Percentiles rank a stretch among this genome's conserved stretches.
phyloP scores from a whole-genome alignment of 2,888 invertebrate species.

The Diloba caeruleocephala region DNA sequence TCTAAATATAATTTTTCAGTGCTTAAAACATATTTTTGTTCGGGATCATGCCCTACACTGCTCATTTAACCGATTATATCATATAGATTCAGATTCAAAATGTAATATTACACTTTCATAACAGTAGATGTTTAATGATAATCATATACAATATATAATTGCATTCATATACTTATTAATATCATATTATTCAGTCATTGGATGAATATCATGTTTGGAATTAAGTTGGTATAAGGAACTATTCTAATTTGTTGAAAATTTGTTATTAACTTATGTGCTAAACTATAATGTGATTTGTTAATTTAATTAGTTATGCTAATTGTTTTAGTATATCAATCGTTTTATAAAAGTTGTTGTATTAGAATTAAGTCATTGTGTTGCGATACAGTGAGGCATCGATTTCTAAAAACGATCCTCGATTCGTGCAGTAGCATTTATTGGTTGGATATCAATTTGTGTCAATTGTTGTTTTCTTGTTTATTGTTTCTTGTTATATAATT shows the following conservation, averaged over 20 bases:
- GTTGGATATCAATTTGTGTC: background rate
- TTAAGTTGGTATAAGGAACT: background rate
- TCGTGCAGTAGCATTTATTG: no score
- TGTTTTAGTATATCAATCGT: no score
- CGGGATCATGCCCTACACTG: background rate
- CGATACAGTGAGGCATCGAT: no score
- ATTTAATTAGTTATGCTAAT: background rate
- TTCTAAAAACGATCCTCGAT: no score
- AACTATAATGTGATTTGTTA: background rate
- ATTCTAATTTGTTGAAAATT: conserved; percentile 2
- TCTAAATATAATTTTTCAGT: background rate
- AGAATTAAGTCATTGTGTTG: no score
- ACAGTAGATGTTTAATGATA: conserved; percentile 17
- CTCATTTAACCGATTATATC: background rate
- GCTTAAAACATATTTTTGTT: background rate
- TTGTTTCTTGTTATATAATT: background rate
- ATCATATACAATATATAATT: background rate
- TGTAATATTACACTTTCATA: conserved; percentile 5
- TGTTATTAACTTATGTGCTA: background rate
- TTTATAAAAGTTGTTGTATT: no score
- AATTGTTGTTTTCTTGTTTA: background rate
- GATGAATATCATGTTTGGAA: conserved; percentile 5
- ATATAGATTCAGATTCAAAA: conserved; percentile 8
- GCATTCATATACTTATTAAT: conserved; percentile 10
- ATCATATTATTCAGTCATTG: conserved; percentile 12